phyloP scores from a whole-genome alignment of 2,888 invertebrate genomes.

The Athalia rosae region DNA sequence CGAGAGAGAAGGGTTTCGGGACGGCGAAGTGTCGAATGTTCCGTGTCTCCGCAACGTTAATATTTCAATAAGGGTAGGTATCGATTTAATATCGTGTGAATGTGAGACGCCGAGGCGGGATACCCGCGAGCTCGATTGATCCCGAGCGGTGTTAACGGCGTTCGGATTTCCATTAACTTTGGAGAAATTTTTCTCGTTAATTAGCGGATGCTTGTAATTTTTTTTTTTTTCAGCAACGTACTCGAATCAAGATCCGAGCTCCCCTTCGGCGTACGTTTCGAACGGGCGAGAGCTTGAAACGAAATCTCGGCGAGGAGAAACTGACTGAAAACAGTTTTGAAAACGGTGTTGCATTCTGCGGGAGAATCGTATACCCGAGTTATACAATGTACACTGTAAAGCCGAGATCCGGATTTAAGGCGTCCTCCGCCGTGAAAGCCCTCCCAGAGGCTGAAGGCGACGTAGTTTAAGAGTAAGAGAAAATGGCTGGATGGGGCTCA shows the following conservation, averaged over 20 bases:
- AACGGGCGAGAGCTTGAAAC: slow-evolving; percentile 8
- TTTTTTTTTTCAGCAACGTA: slow-evolving; percentile 45
- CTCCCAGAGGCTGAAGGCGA: slow-evolving; percentile 66
- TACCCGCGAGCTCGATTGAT: neutral
- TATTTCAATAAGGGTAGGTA: too few species aligned
- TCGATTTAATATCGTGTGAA: too few species aligned
- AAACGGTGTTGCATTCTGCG: slow-evolving; percentile 35
- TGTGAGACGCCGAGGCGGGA: too few species aligned
- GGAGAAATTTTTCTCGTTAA: slow-evolving; percentile 5
- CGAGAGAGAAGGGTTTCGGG: too few species aligned
- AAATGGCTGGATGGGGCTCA: slow-evolving; percentile 63
- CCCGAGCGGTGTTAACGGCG: neutral
- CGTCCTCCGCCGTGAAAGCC: slow-evolving; percentile 72
- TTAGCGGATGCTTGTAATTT: slow-evolving; percentile 40
- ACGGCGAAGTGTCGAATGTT: too few species aligned
- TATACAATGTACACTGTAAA: slow-evolving; percentile 48
- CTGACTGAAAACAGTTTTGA: slow-evolving; percentile 43
- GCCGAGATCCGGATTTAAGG: slow-evolving; percentile 72
- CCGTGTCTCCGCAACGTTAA: too few species aligned
- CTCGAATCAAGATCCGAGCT: neutral
- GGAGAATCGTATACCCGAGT: neutral
- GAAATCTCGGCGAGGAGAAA: slow-evolving; percentile 19
- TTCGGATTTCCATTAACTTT: slow-evolving; percentile 1
- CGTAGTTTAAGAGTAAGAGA: slow-evolving; percentile 72
- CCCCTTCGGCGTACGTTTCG: neutral